phyloP scores from a whole-genome alignment of 2,888 invertebrate genomes.

The Tachystola acroxantha region DNA sequence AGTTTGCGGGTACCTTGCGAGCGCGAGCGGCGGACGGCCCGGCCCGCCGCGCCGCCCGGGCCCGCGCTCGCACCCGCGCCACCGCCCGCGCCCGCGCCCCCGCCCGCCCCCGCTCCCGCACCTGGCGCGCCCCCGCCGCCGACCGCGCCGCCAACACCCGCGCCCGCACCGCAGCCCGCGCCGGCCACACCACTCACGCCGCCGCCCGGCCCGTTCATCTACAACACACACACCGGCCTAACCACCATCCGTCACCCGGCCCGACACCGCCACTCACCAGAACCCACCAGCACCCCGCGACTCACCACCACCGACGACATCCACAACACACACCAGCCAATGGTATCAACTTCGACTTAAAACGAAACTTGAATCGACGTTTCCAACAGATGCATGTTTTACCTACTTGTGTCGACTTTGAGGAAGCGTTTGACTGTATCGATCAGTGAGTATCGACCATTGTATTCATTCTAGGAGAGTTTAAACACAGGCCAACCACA shows the following conservation, averaged over 20 bases:
- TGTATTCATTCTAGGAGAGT: no score
- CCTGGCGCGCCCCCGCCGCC: conserved; percentile 73
- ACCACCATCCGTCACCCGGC: no score
- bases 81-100: conserved; percentile 27
- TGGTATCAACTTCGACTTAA: conserved; percentile 5
- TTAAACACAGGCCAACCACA: no score
- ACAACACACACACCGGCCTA: conserved; percentile 34
- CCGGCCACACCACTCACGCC: conserved; percentile 23
- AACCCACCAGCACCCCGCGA: conserved; percentile 8
- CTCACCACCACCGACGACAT: conserved; percentile 19
- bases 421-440: not conserved
- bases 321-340: not conserved
- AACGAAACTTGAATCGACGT: not conserved
- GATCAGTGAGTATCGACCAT: not conserved
- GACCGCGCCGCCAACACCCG: conserved; percentile 37
- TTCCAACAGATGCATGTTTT: no score
- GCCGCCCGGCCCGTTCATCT: conserved; percentile 47
- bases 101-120: conserved; percentile 35
- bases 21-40: conserved; percentile 87
- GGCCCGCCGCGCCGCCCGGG: conserved; percentile 31
- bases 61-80: conserved; percentile 16
- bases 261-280: conserved; percentile 16
- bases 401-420: not conserved
- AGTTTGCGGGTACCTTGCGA: conserved; percentile 97
- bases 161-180: conserved; percentile 60